Conservation (phyloP, 2,113 vertebrate species). For the Regulus satrapa region DNA sequence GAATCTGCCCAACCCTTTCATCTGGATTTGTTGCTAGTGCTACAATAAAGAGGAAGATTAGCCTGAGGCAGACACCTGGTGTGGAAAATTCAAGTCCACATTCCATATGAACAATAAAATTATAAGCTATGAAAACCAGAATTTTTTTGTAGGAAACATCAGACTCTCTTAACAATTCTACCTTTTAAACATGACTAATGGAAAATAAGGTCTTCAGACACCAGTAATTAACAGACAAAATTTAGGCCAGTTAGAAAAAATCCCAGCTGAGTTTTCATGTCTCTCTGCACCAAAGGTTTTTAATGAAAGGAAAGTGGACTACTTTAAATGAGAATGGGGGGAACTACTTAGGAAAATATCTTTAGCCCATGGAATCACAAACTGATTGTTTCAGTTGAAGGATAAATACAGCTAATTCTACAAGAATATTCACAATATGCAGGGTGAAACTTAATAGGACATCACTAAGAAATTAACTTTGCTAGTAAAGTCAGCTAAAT, state of each 20-base stretch:
- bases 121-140: background rate
- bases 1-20: background rate
- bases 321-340: background rate
- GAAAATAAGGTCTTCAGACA: background rate
- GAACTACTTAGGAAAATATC: background rate
- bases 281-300: background rate
- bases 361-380: background rate
- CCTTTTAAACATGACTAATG: background rate
- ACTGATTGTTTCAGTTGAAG: background rate
- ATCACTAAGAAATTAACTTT: background rate
- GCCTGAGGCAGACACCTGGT: background rate
- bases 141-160: background rate
- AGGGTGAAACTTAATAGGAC: fast-evolving
- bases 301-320: background rate
- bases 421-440: background rate
- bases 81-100: background rate
- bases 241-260: background rate
- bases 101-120: background rate
- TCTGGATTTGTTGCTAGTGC: background rate
- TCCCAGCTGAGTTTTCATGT: background rate
- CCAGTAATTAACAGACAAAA: background rate
- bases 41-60: background rate
- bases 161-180: background rate
- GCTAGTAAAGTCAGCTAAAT: background rate
- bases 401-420: background rate